These are phyloP conservation scores for Physella acuta DNA, from an alignment of 1,140 invertebrate genomes.

Conservation along the genomic window DNA sequence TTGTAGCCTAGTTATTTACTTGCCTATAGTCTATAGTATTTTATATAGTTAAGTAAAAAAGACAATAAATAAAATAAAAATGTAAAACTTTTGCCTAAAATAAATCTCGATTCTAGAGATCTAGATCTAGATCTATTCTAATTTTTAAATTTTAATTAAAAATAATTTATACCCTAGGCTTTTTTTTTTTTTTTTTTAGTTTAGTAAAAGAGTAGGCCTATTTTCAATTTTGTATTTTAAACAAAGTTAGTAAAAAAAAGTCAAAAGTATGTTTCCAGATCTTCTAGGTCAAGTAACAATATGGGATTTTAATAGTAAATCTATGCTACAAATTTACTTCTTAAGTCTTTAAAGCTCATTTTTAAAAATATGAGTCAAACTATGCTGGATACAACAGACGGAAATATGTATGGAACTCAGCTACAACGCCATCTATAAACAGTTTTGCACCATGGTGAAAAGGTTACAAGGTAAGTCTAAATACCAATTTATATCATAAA, in stretches of 20 bases:
- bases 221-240: background rate
- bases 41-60: no score
- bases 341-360: constrained; percentile 31
- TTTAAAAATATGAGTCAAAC: background rate
- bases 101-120: no score
- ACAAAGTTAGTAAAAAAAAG: no score
- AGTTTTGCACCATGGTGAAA: constrained; percentile 22
- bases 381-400: background rate
- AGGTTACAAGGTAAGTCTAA: no score
- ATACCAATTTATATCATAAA: no score
- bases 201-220: background rate
- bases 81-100: no score
- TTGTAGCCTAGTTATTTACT: background rate
- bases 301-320: constrained; percentile 1
- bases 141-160: no score
- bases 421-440: constrained; percentile 29
- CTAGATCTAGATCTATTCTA: no score
- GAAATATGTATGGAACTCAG: background rate
- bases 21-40: background rate
- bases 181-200: no score
- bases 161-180: no score
- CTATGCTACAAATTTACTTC: constrained; percentile 18
- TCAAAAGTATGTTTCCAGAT: background rate
- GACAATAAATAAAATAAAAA: no score
- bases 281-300: background rate